Conservation (phyloP, 2,797 vertebrate species). For the Sorex maritimensis region DNA sequence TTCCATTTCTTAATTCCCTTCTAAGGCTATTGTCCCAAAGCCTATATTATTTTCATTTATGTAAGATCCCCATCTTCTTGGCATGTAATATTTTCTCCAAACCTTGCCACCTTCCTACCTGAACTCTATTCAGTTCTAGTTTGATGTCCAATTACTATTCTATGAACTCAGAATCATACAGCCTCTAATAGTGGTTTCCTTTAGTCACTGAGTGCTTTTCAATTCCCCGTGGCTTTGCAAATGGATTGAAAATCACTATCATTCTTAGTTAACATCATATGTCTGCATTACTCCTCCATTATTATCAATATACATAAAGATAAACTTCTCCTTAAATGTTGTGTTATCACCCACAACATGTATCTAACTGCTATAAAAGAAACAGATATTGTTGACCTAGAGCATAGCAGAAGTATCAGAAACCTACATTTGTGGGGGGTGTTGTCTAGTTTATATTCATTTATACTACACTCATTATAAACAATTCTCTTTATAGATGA, state of each 20-base stretch:
- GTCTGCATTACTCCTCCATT: neutral
- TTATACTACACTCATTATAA: neutral
- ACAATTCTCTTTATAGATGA: conserved; percentile 1
- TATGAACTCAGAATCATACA: accelerated
- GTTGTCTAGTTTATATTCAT: neutral
- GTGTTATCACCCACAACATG: neutral
- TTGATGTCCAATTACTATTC: neutral
- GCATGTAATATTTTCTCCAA: accelerated
- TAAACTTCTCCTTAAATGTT: neutral
- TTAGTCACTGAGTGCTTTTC: neutral
- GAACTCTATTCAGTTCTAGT: neutral
- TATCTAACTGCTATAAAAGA: neutral
- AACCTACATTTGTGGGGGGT: neutral
- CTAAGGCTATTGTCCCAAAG: neutral
- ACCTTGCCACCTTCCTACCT: neutral
- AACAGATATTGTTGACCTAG: neutral
- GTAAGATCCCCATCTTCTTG: neutral
- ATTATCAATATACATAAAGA: neutral
- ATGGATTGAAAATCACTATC: neutral
- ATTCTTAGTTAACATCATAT: neutral
- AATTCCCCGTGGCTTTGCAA: neutral
- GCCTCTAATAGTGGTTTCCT: neutral
- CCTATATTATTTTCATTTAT: neutral
- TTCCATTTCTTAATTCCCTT: accelerated
- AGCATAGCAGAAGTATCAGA: neutral